phyloP scores from a whole-genome alignment of 2,797 vertebrate species.

The Melanotaenia boesemani region DNA sequence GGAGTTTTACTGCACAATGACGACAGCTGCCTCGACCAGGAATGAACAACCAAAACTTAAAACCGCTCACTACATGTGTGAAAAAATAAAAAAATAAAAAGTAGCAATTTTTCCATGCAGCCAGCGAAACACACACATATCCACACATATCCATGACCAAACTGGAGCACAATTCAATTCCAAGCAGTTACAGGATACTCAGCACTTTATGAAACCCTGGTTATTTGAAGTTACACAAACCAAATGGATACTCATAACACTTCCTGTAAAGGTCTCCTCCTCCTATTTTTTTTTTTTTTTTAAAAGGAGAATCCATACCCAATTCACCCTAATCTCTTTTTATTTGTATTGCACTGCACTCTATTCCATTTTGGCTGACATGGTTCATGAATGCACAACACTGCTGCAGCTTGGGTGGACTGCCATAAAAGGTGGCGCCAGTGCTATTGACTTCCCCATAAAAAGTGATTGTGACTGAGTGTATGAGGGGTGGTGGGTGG shows the following conservation, averaged over 20 bases:
- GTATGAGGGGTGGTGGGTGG: neutral
- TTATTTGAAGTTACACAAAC: constrained; percentile 59
- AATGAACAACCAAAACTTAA: constrained; percentile 60
- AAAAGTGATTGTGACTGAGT: constrained; percentile 40
- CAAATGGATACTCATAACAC: constrained; percentile 37
- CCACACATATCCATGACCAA: constrained; percentile 31
- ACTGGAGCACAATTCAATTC: constrained; percentile 39
- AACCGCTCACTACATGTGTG: constrained; percentile 45
- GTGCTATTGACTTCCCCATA: constrained; percentile 64
- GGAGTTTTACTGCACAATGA: constrained; percentile 64
- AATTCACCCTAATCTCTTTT: constrained; percentile 65
- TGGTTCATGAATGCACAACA: constrained; percentile 51
- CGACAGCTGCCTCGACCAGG: constrained; percentile 58
- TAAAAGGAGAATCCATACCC: constrained; percentile 55
- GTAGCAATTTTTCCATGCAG: constrained; percentile 18
- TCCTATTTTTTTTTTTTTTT: constrained; percentile 26
- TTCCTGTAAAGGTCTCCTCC: constrained; percentile 45
- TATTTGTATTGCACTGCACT: constrained; percentile 58
- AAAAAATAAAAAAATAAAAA: constrained; percentile 4
- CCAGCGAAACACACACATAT: constrained; percentile 25
- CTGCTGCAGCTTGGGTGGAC: constrained; percentile 49
- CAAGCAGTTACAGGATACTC: constrained; percentile 54
- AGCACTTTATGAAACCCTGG: constrained; percentile 51
- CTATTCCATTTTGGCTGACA: constrained; percentile 59
- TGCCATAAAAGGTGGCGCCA: constrained; percentile 68